Percentiles rank a stretch among this genome's conserved stretches.
These are phyloP conservation scores for Cinclus mexicanus DNA, from an alignment of 2,113 vertebrate species.

Conservation along the genomic window DNA sequence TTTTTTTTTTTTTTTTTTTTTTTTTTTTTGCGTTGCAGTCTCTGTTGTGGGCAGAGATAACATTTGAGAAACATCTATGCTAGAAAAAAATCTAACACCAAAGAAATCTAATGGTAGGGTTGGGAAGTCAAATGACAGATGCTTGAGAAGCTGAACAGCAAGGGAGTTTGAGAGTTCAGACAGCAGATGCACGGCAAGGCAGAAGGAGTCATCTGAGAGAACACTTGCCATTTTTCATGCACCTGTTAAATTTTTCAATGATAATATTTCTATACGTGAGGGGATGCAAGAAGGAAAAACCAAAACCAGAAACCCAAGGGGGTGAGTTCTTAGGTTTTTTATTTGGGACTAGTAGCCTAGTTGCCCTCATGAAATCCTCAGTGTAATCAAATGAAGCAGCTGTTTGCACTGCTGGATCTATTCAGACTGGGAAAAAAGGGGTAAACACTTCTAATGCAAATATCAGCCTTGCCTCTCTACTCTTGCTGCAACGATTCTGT, in stretches of 20 bases:
- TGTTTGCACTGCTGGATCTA: conserved; percentile 61
- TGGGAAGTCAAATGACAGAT: conserved; percentile 64
- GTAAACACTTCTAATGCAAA: conserved; percentile 65
- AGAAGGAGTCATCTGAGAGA: conserved; percentile 53
- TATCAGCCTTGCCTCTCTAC: conserved; percentile 44
- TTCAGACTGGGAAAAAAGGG: conserved; percentile 43
- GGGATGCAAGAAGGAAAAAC: neutral
- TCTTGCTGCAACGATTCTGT: conserved; percentile 57
- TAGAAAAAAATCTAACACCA: neutral
- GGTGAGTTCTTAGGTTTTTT: neutral
- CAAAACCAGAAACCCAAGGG: neutral
- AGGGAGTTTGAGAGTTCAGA: conserved; percentile 53
- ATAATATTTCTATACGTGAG: neutral
- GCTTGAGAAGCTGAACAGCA: conserved; percentile 33
- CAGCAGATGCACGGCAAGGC: conserved; percentile 7
- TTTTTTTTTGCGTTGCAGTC: neutral
- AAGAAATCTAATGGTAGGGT: conserved; percentile 31
- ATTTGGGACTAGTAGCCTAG: neutral
- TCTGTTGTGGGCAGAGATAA: conserved; percentile 4
- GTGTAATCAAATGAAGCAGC: conserved; percentile 49
- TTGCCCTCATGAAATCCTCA: neutral
- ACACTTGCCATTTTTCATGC: conserved; percentile 53
- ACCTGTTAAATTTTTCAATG: conserved; percentile 60
- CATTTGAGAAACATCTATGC: conserved; percentile 31
- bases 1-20: too few species aligned